phyloP scores from a whole-genome alignment of 2,888 invertebrate genomes.

The Apamea epomidion region DNA sequence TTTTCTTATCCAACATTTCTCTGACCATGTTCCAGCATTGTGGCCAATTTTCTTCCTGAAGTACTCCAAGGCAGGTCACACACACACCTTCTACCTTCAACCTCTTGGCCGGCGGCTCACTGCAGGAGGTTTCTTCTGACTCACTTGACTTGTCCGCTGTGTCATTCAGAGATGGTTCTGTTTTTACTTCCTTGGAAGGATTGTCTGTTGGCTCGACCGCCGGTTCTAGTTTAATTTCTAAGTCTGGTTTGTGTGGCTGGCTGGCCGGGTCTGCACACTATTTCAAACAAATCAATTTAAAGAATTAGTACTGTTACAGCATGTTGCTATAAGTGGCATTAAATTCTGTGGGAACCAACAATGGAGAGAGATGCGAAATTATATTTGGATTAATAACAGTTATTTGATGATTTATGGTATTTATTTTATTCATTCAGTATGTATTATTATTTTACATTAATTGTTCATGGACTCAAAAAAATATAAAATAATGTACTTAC shows the following conservation, averaged over 20 bases:
- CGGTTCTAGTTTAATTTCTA: slow-evolving; percentile 7
- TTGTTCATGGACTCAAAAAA: neutral
- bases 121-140: neutral
- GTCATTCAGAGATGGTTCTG: neutral
- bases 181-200: neutral
- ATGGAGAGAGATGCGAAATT: neutral
- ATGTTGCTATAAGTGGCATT: neutral
- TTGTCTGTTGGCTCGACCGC: neutral
- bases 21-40: slow-evolving; percentile 88
- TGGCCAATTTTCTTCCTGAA: slow-evolving; percentile 91
- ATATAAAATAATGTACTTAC: neutral
- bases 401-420: neutral
- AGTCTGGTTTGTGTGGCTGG: neutral
- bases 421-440: neutral
- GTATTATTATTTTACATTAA: neutral
- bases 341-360: neutral
- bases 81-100: slow-evolving; percentile 90
- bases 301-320: neutral
- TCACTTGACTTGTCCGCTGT: neutral
- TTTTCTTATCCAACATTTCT: slow-evolving; percentile 87
- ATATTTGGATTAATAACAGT: neutral
- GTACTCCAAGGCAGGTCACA: slow-evolving; percentile 93
- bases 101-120: slow-evolving; percentile 78
- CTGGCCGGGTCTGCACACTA: slow-evolving; percentile 13
- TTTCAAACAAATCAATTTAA: neutral